Evolutionary conservation across 1,140 invertebrate genomes (phyloP).

Genomic region (Pararge aegeria): DNA sequence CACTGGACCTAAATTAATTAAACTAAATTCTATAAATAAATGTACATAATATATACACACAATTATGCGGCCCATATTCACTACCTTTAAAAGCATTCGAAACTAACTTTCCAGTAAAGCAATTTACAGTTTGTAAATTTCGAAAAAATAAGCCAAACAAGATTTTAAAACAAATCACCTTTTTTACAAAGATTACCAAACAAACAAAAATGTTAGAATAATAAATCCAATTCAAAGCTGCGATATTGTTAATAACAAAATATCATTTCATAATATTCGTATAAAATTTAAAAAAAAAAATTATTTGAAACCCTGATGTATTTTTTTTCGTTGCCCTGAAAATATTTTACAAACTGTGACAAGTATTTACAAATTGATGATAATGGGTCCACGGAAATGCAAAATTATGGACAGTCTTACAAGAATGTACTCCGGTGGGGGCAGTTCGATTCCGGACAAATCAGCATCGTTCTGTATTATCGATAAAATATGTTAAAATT

Average conservation of each 20-base stretch:
- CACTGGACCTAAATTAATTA: too few species aligned
- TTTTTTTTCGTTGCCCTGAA: neutral
- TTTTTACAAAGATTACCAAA: neutral
- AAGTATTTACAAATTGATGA: constrained; percentile 1
- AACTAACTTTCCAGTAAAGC: too few species aligned
- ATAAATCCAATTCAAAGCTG: constrained; percentile 15
- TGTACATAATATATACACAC: too few species aligned
- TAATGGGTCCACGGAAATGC: constrained; percentile 10
- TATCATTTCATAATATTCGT: constrained; percentile 13
- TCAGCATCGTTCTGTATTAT: constrained; percentile 11
- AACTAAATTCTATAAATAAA: too few species aligned
- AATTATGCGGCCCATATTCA: too few species aligned
- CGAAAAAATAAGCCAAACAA: neutral
- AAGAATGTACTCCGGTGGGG: constrained; percentile 7
- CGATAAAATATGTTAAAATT: constrained; percentile 9
- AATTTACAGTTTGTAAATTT: too few species aligned
- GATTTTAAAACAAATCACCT: neutral
- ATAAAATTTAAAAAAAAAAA: constrained; percentile 5
- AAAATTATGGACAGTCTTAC: constrained; percentile 13
- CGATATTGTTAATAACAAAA: constrained; percentile 10
- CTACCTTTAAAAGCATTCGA: too few species aligned
- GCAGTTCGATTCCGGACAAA: constrained; percentile 5
- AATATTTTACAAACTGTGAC: constrained; percentile 2
- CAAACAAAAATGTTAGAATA: constrained; percentile 12
- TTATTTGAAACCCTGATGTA: neutral